Evolutionary conservation across 1,140 invertebrate genomes (phyloP).

Genomic region (Hypsibius dujardini): DNA sequence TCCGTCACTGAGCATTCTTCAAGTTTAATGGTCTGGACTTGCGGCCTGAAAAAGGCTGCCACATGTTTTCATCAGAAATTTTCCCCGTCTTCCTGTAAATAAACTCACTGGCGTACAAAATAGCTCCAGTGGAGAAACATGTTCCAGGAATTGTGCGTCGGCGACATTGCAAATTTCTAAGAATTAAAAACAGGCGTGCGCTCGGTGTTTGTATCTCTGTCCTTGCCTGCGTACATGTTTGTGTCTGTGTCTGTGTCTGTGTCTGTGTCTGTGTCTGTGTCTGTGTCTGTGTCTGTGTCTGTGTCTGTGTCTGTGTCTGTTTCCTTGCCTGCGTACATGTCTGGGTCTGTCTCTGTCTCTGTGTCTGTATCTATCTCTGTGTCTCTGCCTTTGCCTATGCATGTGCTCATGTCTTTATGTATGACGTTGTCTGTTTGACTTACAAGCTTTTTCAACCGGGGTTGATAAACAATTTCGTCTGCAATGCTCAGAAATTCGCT

Average conservation of each 20-base stretch:
- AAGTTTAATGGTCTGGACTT: neutral
- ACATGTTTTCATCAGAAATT: neutral
- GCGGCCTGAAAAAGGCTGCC: neutral
- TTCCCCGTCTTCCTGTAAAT: no score
- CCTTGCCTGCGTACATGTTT: no score
- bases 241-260: no score
- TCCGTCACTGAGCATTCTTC: neutral
- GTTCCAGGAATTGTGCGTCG: neutral
- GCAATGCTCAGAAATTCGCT: neutral
- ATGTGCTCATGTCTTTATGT: no score
- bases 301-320: no score
- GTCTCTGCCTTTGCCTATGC: no score
- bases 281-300: no score
- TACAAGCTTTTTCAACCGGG: neutral
- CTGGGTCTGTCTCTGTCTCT: no score
- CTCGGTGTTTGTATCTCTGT: no score
- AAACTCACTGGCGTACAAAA: constrained; percentile 11
- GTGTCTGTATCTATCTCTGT: no score
- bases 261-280: no score
- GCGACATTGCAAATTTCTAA: neutral
- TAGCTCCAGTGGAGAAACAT: constrained; percentile 6
- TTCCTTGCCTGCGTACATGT: no score
- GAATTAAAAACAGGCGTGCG: neutral
- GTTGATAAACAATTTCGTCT: neutral
- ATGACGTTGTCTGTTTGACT: neutral